Evolutionary conservation across 2,888 invertebrate genomes (phyloP), one percentile per base, ranked within the genome.

Genomic region (Pandemis corylana): DNA sequence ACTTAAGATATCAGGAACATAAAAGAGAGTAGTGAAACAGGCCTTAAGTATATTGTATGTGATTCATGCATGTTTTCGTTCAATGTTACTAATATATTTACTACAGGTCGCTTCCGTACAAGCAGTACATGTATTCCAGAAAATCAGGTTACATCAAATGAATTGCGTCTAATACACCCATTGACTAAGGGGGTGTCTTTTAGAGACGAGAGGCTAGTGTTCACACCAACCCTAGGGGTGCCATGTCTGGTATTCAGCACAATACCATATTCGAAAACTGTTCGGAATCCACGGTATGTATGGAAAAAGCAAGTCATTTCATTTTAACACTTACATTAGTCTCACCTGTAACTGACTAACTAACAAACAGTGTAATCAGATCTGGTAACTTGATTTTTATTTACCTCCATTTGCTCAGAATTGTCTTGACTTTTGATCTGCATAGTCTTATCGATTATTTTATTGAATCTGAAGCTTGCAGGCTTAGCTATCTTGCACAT

Each of bases 221-320:
- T 99, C 90, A 96, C 97, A 56, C 96, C 98, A 68, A 94, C 96
- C 7, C 96, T 96, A 81, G 96, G 96, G 82, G 96, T 96, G 74
- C 98, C 99, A 51, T 97, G 98, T 92, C 95, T 97, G 80, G 95
- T 99, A 77, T 98, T 97, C 89, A 98, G 98, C 56, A 96, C 97
- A 72, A 96, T 99, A 85, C 98, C 98, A 51, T 98, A 98, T 87
- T 96, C 96, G 73, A 96, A 96, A 87, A 96, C 96, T 81, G 90
- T 95, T 76, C 95, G 96, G 76, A 95, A 91, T 85, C 95, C 95
- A 81, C 94, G 96, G 96, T 96, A 87, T 89, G 90, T 84, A 15
- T 2, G 12, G n/a, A 7, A 53, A 15, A 36, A 36, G 2, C 28
- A 36, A 36, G 28, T 36, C 28, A 36, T 36, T 36, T 36, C 28